Conservation (phyloP, 1,140 invertebrate genomes). For the Lepidurus arcticus region DNA sequence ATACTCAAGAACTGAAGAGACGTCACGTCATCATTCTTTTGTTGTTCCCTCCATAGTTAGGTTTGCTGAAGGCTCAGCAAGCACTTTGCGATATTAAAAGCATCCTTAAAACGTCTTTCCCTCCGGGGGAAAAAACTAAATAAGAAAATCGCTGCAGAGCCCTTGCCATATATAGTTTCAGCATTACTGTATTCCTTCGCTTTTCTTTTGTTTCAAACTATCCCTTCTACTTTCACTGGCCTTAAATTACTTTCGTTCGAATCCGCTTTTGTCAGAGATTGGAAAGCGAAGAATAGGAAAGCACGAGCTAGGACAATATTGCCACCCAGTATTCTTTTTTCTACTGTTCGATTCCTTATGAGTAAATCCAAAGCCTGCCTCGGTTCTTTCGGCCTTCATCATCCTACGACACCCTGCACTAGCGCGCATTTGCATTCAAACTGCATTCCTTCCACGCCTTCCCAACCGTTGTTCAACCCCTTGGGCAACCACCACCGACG, state of each 20-base stretch:
- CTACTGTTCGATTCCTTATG: background rate
- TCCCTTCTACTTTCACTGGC: background rate
- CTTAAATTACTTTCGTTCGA: background rate
- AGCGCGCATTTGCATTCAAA: constrained; percentile 14
- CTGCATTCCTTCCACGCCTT: background rate
- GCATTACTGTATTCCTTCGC: constrained; percentile 6
- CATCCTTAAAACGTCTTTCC: background rate
- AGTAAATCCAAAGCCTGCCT: background rate
- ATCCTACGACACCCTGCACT: constrained; percentile 1
- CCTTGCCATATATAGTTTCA: background rate
- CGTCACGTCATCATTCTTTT: background rate
- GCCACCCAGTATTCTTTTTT: background rate
- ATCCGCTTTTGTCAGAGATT: background rate
- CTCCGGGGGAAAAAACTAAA: background rate
- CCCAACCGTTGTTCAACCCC: background rate
- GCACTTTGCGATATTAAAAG: constrained; percentile 19
- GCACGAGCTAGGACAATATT: background rate
- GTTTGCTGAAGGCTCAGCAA: constrained; percentile 7
- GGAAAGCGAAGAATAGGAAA: background rate
- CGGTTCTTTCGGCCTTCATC: background rate
- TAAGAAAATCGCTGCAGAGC: constrained; percentile 10
- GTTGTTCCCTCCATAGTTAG: background rate
- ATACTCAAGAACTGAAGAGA: constrained; percentile 7
- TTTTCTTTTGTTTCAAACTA: background rate
- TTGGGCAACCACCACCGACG: background rate